Evolutionary conservation across 2,888 invertebrate species (phyloP).

Genomic region (Petrolisthes cinctipes): DNA sequence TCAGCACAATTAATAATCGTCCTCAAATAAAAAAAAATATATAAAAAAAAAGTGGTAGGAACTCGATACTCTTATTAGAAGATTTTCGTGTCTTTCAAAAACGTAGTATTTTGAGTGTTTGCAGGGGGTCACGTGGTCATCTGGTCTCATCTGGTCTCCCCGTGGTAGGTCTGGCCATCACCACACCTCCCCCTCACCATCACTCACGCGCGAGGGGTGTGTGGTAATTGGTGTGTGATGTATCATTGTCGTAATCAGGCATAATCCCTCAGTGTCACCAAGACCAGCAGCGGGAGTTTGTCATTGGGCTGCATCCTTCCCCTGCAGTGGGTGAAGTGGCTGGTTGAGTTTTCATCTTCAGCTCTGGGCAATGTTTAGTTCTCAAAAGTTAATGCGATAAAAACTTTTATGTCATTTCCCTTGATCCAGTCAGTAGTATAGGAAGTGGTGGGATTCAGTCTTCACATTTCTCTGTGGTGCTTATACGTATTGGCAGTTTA

Average conservation of each 20-base stretch:
- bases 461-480: too few species aligned
- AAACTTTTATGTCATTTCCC: too few species aligned
- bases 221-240: slow-evolving; percentile 55
- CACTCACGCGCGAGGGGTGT: slow-evolving; percentile 35
- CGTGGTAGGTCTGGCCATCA: neutral
- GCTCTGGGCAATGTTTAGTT: too few species aligned
- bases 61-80: too few species aligned
- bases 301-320: slow-evolving; percentile 15
- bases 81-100: too few species aligned
- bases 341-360: neutral
- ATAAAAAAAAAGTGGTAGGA: too few species aligned
- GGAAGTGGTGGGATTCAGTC: too few species aligned
- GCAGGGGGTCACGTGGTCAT: neutral
- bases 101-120: neutral
- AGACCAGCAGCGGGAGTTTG: slow-evolving; percentile 28
- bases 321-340: neutral
- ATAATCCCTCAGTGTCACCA: slow-evolving; percentile 47
- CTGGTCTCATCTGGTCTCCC: neutral
- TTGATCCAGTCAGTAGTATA: too few species aligned
- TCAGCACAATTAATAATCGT: too few species aligned
- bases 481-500: too few species aligned
- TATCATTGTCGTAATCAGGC: slow-evolving; percentile 43
- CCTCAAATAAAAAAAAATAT: too few species aligned
- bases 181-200: neutral
- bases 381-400: too few species aligned